Conservation (phyloP, 2,888 invertebrate genomes). For the Eurytoma adleriae region DNA sequence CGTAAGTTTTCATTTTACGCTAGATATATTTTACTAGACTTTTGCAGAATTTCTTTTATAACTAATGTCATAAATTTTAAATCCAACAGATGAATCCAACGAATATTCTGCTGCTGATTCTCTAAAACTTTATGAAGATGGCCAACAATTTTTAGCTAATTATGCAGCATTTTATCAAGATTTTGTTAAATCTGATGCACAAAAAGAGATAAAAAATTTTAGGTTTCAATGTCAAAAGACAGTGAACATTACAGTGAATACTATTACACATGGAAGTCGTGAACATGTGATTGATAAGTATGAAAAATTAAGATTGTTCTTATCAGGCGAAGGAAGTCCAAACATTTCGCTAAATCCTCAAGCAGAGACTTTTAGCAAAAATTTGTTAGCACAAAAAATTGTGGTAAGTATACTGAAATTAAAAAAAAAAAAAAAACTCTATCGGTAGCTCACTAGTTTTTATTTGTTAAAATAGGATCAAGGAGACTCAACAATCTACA, state of each 20-base stretch:
- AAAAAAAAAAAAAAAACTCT: slow-evolving; percentile 20
- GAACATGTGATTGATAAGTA: slow-evolving; percentile 87
- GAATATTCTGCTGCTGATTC: slow-evolving; percentile 74
- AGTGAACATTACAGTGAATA: slow-evolving; percentile 91
- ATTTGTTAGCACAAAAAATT: slow-evolving; percentile 85
- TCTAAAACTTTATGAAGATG: slow-evolving; percentile 79
- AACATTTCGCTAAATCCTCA: slow-evolving; percentile 85
- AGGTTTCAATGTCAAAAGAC: slow-evolving; percentile 91
- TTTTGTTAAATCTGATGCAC: slow-evolving; percentile 79
- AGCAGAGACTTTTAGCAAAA: slow-evolving; percentile 82
- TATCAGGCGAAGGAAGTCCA: slow-evolving; percentile 83
- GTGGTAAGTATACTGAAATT: slow-evolving; percentile 78
- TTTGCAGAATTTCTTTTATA: too few species aligned
- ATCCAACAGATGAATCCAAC: slow-evolving; percentile 54
- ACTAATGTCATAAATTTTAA: slow-evolving; percentile 13
- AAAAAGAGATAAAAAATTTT: slow-evolving; percentile 81
- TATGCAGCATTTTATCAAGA: slow-evolving; percentile 81
- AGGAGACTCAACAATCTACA: slow-evolving; percentile 90
- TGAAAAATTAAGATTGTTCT: slow-evolving; percentile 83
- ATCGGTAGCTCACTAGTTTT: slow-evolving; percentile 31
- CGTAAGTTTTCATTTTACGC: slow-evolving; percentile 21
- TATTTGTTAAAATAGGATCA: slow-evolving; percentile 79
- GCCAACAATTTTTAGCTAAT: slow-evolving; percentile 79
- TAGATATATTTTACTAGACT: background rate
- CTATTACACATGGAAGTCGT: slow-evolving; percentile 87